Base-by-base conservation (phyloP, 2,888 invertebrate species). In the Tinea trinotella region DNA sequence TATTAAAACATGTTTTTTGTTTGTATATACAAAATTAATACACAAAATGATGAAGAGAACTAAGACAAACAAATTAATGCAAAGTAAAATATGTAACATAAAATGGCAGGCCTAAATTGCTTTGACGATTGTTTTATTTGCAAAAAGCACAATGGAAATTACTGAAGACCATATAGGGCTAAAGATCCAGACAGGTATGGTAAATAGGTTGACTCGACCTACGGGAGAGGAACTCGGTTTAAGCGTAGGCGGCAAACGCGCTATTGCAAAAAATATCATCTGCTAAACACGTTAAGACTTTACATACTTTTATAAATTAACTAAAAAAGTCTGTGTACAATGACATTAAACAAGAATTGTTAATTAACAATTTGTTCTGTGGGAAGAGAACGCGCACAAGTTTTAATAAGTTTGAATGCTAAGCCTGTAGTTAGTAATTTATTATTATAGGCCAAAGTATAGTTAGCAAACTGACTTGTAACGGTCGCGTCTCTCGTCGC, bases 391-490 rank as follows among this genome's bases (percentile, higher is more conserved):
- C 30, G 30, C 7, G n/a, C 30, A 10, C n/a, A n/a, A n/a, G n/a
- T n/a, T n/a, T n/a, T n/a, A n/a, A 7, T 30, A 40, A 40, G n/a
- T 40, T 40, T 2, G 15, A 3, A 15, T 40, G 40, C 40, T 7
- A 40, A 40, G 40, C n/a, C 30, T 10, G 22, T 22, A 22, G 4
- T 22, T 5, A 22, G 22, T 22, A 22, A 7, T 30, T 7, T 3
- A 13, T 40, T 12, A 40, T 40, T 4, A 40, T 2, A 40, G 15
- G 40, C 7, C 40, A 4, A 40, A 40, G 40, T 40, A 15, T 40
- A 40, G 40, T 40, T 40, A 40, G 12, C 40, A 40, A n/a, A 40
- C 13, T 15, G 40, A 40, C 40, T 40, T 4, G 40, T 40, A 40
- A 12, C 19, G 46, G 46, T 19, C 46, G 46, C 46, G 15, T 40